Evolutionary conservation across 2,888 invertebrate species (phyloP), one percentile per base, ranked within the genome.

Genomic region (Apodemia mormo): DNA sequence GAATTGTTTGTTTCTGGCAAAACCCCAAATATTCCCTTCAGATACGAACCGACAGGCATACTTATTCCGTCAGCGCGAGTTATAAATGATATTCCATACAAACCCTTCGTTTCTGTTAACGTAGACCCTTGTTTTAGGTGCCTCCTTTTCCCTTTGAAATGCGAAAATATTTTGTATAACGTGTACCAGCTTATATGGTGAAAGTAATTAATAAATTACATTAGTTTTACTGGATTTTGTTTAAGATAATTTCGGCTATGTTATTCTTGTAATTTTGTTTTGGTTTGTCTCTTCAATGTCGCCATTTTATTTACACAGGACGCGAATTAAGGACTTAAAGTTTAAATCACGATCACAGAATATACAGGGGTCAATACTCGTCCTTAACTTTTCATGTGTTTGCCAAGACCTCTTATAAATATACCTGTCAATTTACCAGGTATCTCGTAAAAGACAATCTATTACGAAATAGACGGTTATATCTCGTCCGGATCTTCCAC

Each of bases 61-160:
- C 85, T 86, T 85, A 83, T 82, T 83, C 85, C 83, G 85, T 88
- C 87, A 86, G 81, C 85, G 77, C 75, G 77, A 76, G 85, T 86
- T 81, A 89, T 88, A 88, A 89, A 89, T 89, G 87, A 89, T 88
- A 77, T 70, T 30, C 77, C 79, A 82, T 30, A 58, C 58, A 30
- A 58, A 83, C 85, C 87, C 86, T 85, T 80, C 77, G 75, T 76
- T n/a, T 58, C 29, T 79, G 78, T 81, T 81, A 67, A 80, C 82
- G 82, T 83, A 79, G 81, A 81, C 84, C 83, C 82, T 82, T 83
- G 84, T 85, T 85, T 80, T 79, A 78, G 79, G 45, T 30, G 58
- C 40, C 76, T 77, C 66, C 71, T 79, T 79, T 82, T 80, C 82
- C 67, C 64, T 56, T 69, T 73, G 71, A 70, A 68, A 56, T 64